These are phyloP conservation scores for Brachionus calyciflorus DNA, from an alignment of 1,140 invertebrate genomes.

Conservation along the genomic window DNA sequence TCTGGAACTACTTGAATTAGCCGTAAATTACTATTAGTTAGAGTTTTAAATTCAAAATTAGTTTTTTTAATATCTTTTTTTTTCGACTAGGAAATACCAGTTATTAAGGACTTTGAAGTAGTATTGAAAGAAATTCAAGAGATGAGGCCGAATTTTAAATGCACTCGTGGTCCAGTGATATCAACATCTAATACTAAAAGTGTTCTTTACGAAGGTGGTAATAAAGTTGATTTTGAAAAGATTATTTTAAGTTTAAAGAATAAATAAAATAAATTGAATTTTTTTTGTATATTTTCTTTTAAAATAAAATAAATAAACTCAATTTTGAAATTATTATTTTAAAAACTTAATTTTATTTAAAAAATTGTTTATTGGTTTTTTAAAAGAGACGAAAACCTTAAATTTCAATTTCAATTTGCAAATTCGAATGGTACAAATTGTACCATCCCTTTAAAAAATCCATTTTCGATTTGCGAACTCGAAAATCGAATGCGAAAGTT, in stretches of 20 bases:
- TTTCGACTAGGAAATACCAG: constrained; percentile 37
- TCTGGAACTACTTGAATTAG: constrained; percentile 54
- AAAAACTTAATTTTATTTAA: too few relatives aligned
- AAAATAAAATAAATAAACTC: neutral
- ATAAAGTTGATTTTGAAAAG: constrained; percentile 45
- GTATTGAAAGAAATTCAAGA: constrained; percentile 43
- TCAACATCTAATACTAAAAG: constrained; percentile 47
- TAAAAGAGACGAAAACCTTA: too few relatives aligned
- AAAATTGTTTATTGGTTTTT: too few relatives aligned
- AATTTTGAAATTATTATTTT: too few relatives aligned
- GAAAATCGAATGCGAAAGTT: too few relatives aligned
- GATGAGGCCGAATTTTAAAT: constrained; percentile 12
- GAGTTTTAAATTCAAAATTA: too few relatives aligned
- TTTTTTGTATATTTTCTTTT: neutral
- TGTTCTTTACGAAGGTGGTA: constrained; percentile 43
- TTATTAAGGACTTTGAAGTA: constrained; percentile 44
- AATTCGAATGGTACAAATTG: too few relatives aligned
- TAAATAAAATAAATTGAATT: neutral
- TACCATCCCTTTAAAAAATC: too few relatives aligned
- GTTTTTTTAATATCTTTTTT: neutral
- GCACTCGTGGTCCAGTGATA: constrained; percentile 25
- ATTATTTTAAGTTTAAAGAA: constrained; percentile 19
- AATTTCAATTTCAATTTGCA: too few relatives aligned
- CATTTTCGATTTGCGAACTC: too few relatives aligned
- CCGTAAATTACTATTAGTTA: constrained; percentile 53